phyloP scores from a whole-genome alignment of 1,140 invertebrate genomes.

The Idris sp. region DNA sequence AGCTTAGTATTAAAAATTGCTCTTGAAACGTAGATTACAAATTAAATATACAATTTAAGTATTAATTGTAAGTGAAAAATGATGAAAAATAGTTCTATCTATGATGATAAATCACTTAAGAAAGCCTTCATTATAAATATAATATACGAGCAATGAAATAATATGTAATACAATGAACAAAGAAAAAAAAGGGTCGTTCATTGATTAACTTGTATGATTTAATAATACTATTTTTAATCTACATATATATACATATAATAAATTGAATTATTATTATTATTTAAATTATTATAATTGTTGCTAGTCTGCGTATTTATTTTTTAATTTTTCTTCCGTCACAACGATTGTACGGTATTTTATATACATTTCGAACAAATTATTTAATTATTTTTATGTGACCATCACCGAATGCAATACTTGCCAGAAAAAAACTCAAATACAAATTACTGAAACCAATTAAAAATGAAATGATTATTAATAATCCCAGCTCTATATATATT shows the following conservation, averaged over 20 bases:
- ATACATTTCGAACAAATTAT: conserved; percentile 10
- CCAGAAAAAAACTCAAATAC: conserved; percentile 60
- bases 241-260: too few relatives aligned
- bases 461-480: conserved; percentile 56
- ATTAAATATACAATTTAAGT: conserved; percentile 30
- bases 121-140: conserved; percentile 44
- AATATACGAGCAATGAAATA: too few relatives aligned
- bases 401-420: conserved; percentile 56
- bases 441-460: conserved; percentile 55
- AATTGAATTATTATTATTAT: too few relatives aligned
- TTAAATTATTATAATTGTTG: too few relatives aligned
- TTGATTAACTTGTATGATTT: too few relatives aligned
- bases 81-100: conserved; percentile 45
- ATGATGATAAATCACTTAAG: conserved; percentile 43
- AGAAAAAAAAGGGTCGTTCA: too few relatives aligned
- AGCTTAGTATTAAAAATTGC: conserved; percentile 49
- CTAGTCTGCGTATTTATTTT: conserved; percentile 47
- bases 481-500: too few relatives aligned
- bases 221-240: too few relatives aligned
- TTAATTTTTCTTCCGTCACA: conserved; percentile 38
- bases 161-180: conserved; percentile 14
- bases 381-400: conserved; percentile 56
- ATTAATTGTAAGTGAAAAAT: conserved; percentile 38
- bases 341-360: conserved; percentile 54
- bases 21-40: conserved; percentile 43